Evolutionary conservation across 2,888 invertebrate species (phyloP).

Genomic region (Apeira syringaria): DNA sequence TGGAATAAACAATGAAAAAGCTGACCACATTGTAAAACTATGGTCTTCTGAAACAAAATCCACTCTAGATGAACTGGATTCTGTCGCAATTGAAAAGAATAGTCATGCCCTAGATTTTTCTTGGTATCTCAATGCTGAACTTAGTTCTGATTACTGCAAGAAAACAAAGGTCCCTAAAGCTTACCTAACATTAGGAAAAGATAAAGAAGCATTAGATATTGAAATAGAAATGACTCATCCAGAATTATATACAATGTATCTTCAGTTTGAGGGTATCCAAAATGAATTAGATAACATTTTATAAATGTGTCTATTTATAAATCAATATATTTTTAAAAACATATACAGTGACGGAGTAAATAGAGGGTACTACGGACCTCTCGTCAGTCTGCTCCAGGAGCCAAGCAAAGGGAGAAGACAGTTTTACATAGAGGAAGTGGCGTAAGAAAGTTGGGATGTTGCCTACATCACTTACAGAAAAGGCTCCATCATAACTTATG

Average conservation of each 20-base stretch:
- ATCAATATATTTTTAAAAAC: too few species aligned
- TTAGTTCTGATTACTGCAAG: constrained; percentile 68
- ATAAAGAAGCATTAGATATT: constrained; percentile 51
- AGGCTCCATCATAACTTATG: too few species aligned
- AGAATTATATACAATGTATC: constrained; percentile 65
- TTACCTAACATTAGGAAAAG: constrained; percentile 51
- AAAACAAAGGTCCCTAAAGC: constrained; percentile 70
- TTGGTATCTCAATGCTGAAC: constrained; percentile 71
- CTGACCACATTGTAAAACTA: constrained; percentile 61
- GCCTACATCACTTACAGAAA: too few species aligned
- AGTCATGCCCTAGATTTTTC: constrained; percentile 51
- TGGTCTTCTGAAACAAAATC: constrained; percentile 68
- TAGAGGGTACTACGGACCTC: too few species aligned
- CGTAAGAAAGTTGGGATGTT: too few species aligned
- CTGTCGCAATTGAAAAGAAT: constrained; percentile 40
- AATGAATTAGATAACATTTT: constrained; percentile 67
- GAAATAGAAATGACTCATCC: constrained; percentile 71
- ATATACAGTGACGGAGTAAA: too few species aligned
- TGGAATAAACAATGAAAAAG: constrained; percentile 61
- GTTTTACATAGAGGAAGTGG: too few species aligned
- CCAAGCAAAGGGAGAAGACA: too few species aligned
- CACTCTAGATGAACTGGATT: constrained; percentile 58
- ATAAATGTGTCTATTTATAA: neutral
- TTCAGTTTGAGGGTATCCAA: constrained; percentile 72
- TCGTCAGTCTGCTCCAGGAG: too few species aligned